Conservation (phyloP, 2,888 invertebrate genomes). For the Dexiosoma caninum region DNA sequence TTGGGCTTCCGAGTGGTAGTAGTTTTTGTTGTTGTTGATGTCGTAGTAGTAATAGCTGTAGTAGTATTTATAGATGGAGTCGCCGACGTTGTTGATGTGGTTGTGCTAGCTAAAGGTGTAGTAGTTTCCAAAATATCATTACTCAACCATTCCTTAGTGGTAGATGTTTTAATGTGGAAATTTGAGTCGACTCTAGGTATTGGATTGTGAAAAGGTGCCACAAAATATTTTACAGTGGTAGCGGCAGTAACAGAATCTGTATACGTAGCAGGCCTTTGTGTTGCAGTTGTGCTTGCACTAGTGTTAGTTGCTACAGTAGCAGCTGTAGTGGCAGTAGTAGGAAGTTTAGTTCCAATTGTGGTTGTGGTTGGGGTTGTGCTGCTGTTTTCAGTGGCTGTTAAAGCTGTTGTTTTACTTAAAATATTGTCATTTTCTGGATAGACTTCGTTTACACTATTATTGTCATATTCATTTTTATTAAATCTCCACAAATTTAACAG, state of each 20-base stretch:
- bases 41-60: conserved; percentile 12
- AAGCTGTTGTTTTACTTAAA: conserved; percentile 45
- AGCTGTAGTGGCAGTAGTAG: conserved; percentile 16
- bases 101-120: conserved; percentile 39
- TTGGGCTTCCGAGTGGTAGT: conserved; percentile 69
- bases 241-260: conserved; percentile 25
- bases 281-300: conserved; percentile 52
- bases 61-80: conserved; percentile 35
- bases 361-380: conserved; percentile 34
- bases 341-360: conserved; percentile 37
- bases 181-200: conserved; percentile 21
- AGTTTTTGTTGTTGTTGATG: conserved; percentile 55
- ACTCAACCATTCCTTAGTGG: conserved; percentile 43
- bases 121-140: conserved; percentile 53
- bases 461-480: conserved; percentile 64
- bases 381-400: conserved; percentile 21
- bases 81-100: conserved; percentile 29
- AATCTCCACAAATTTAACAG: conserved; percentile 71
- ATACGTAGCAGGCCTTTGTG: conserved; percentile 23
- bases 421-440: conserved; percentile 70
- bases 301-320: background rate
- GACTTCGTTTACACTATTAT: conserved; percentile 74
- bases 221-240: conserved; percentile 20
- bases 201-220: conserved; percentile 28
- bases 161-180: conserved; percentile 15